Base-by-base conservation (phyloP, 2,888 invertebrate species). In the Oscheius myriophilus region DNA sequence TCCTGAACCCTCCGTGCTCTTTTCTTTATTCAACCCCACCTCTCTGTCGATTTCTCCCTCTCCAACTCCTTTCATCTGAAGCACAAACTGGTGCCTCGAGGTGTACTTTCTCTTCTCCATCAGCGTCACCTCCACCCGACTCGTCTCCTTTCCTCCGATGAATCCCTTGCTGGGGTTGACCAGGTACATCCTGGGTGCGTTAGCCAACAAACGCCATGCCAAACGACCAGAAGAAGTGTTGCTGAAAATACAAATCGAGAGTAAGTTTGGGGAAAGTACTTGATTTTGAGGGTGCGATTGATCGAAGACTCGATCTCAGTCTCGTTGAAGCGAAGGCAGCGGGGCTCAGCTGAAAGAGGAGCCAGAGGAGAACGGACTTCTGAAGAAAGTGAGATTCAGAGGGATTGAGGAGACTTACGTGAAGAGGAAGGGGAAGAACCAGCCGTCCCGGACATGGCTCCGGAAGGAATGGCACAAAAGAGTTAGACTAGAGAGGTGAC, bases 101-200 rank as follows among this genome's bases (percentile, higher is more conserved):
- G 43, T 25, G 58, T 58, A 26, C 12, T 49, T 46, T 9, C 26
- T n/a, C 9, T 12, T 61, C 33, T 61, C 49, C 21, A 61, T 46
- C 33, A 49, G 61, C 16, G 61, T 61, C 33, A 61, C 49, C 39
- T 61, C 61, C 26, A 46, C 21, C 11, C 21, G 58, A 21, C 18
- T 42, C 2, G 23, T 42, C 58, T 58, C 58, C 43, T 58, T 58
- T 18, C 16, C 43, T n/a, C 23, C 41, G 23, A 58, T 42, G 45
- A 58, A 58, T 18, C 58, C 58, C 11, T 58, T 58, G 45, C 25
- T 61, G 49, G 61, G 61, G 26, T 61, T 61, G 7, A 61, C 49
- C 33, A 61, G 49, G 26, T 61, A 61, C 25, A 49, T 14, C 14
- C 61, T 26, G 9, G 61, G 49, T 4, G 46, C 49, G 26, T 61